Conservation (phyloP, 2,797 vertebrate genomes). For the Thripadectes ignobilis region DNA sequence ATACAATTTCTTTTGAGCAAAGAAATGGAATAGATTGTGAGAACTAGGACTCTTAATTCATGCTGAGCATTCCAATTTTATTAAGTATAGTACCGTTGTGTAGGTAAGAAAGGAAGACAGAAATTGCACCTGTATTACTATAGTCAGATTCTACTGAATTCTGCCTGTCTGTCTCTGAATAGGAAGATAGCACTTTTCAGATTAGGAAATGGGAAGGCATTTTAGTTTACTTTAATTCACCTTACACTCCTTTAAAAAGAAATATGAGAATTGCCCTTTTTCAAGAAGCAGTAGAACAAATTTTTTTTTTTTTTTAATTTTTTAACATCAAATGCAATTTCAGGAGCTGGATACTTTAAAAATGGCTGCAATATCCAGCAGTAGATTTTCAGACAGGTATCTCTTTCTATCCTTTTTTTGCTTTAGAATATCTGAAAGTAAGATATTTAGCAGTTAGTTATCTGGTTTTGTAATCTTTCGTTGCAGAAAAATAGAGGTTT, state of each 20-base stretch:
- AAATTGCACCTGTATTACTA: background rate
- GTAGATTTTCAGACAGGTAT: background rate
- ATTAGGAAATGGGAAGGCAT: background rate
- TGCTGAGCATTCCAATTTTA: constrained; percentile 2
- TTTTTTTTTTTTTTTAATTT: background rate
- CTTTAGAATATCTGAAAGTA: background rate
- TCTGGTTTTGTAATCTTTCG: background rate
- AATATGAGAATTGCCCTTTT: background rate
- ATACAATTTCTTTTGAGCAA: background rate
- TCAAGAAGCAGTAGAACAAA: background rate
- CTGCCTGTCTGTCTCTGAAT: background rate
- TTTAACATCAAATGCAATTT: background rate
- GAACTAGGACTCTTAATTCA: background rate
- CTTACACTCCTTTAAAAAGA: background rate
- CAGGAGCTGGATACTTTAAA: background rate
- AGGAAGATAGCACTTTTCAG: background rate
- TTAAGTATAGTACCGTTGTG: background rate
- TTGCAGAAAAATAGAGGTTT: background rate
- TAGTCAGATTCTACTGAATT: background rate
- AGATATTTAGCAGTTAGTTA: background rate
- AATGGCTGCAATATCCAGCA: background rate
- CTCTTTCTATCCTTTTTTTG: background rate
- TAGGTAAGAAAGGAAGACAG: background rate
- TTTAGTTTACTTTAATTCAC: background rate
- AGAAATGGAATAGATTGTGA: background rate